Conservation (phyloP, 2,113 vertebrate species). For the Andinoacara biseriatus region DNA sequence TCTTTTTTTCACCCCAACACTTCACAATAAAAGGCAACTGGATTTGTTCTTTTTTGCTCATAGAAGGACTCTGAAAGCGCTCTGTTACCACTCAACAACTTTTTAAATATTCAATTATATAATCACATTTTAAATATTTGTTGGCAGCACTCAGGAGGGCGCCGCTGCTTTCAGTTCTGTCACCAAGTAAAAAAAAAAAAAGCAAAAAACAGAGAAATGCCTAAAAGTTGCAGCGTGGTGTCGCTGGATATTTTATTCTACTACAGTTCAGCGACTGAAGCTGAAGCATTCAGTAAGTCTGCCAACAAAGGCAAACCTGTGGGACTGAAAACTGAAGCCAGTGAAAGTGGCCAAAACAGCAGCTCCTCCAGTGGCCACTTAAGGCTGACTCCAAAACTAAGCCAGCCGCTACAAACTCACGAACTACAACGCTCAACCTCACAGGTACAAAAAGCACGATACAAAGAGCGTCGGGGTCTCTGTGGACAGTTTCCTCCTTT, state of each 20-base stretch:
- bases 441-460: neutral
- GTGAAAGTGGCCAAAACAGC: neutral
- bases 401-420: neutral
- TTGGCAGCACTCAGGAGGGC: accelerated
- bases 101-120: neutral
- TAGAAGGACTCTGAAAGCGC: no score
- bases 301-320: neutral
- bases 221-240: neutral
- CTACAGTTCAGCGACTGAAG: neutral
- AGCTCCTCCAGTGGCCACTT: neutral
- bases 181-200: neutral
- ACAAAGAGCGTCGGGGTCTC: neutral
- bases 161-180: neutral
- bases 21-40: no score
- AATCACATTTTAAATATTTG: neutral
- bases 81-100: no score
- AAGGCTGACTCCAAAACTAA: accelerated
- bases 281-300: neutral
- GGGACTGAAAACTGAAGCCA: neutral
- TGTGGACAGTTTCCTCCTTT: neutral
- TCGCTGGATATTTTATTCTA: no score
- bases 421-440: neutral
- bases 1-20: no score
- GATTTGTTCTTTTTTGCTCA: no score
- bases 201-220: no score